phyloP scores from a whole-genome alignment of 2,888 invertebrate species.

The Melanostoma mellinum region DNA sequence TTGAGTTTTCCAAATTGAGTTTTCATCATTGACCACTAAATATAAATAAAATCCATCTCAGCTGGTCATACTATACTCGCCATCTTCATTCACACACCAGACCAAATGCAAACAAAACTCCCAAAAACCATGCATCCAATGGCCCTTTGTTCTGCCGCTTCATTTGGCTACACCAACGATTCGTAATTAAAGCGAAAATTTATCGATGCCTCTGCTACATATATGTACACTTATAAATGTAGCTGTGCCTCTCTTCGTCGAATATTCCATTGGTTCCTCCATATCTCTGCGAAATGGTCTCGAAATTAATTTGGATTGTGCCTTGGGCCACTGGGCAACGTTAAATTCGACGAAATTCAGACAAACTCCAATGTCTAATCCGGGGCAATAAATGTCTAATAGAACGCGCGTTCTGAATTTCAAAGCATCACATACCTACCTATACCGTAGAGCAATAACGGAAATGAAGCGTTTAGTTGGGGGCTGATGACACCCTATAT shows the following conservation, averaged over 20 bases:
- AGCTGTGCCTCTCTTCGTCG: neutral
- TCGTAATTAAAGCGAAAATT: slow-evolving; percentile 72
- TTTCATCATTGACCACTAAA: too few species aligned
- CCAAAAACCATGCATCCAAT: slow-evolving; percentile 52
- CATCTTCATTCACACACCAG: slow-evolving; percentile 12
- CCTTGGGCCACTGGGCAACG: slow-evolving; percentile 48
- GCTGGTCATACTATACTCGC: slow-evolving; percentile 20
- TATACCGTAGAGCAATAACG: slow-evolving; percentile 4
- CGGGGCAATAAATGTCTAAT: slow-evolving; percentile 70
- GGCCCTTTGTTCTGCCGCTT: slow-evolving; percentile 67
- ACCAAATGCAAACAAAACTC: slow-evolving; percentile 58
- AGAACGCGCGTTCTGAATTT: slow-evolving; percentile 61
- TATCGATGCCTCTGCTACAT: slow-evolving; percentile 32
- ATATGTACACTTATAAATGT: neutral
- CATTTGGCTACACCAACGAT: slow-evolving; percentile 70
- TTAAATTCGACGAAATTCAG: slow-evolving; percentile 48
- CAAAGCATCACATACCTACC: slow-evolving; percentile 38
- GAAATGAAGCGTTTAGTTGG: slow-evolving; percentile 23
- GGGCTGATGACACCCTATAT: slow-evolving; percentile 21
- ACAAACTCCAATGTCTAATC: slow-evolving; percentile 57
- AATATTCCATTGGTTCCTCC: slow-evolving; percentile 1
- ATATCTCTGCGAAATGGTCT: slow-evolving; percentile 43
- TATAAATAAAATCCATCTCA: too few species aligned
- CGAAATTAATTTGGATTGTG: slow-evolving; percentile 71
- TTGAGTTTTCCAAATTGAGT: too few species aligned